Percentiles rank a stretch among this genome's conserved stretches.
These are phyloP conservation scores for Scolopax mira DNA, from an alignment of 2,113 vertebrate genomes.

Conservation along the genomic window DNA sequence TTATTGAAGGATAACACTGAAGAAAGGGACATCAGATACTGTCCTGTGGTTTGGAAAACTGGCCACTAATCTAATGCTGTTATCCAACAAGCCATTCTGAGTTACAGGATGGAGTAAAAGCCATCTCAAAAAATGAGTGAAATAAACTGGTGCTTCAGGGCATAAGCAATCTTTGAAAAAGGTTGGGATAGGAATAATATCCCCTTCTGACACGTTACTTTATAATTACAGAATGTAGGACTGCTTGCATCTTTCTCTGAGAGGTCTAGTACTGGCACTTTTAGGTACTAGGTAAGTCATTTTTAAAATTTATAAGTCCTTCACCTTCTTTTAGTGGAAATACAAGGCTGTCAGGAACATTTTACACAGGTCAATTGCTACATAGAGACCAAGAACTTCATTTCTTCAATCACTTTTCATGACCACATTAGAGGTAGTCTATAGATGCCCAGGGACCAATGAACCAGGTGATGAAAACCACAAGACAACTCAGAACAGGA, in stretches of 20 bases:
- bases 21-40: not conserved
- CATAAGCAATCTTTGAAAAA: not conserved
- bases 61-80: not conserved
- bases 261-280: not conserved
- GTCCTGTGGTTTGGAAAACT: not conserved
- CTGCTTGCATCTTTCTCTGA: constrained; percentile 1
- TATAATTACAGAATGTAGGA: not conserved
- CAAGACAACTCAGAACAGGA: not conserved
- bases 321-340: not conserved
- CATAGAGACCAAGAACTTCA: not conserved
- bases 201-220: not conserved
- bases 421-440: not conserved
- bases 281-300: not conserved
- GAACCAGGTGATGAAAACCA: not conserved
- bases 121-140: not conserved
- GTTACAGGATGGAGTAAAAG: not conserved
- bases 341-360: not conserved
- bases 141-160: not conserved
- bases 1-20: not conserved
- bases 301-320: constrained; percentile 7
- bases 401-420: constrained; percentile 26
- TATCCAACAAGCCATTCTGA: not conserved
- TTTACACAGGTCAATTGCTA: constrained; percentile 5
- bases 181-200: not conserved
- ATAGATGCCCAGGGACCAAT: not conserved